These are phyloP conservation scores for Eupithecia dodoneata DNA, from an alignment of 2,888 invertebrate genomes.

Conservation along the genomic window DNA sequence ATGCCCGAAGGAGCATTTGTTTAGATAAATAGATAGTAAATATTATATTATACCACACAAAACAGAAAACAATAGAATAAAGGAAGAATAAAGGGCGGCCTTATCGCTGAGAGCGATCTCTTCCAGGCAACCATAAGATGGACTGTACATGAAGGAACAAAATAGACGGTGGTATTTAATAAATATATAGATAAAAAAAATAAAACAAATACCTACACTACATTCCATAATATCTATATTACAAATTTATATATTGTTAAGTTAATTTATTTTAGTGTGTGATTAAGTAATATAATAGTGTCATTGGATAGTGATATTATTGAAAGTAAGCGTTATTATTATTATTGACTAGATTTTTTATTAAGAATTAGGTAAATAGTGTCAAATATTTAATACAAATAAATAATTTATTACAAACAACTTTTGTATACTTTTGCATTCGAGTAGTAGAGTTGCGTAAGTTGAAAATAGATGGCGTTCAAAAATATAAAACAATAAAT, in stretches of 20 bases:
- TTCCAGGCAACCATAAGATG: too few relatives aligned
- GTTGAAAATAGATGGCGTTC: background rate
- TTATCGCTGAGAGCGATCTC: too few relatives aligned
- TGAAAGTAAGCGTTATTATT: conserved; percentile 12
- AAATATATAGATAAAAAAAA: too few relatives aligned
- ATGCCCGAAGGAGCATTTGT: conserved; percentile 78
- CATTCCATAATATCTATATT: too few relatives aligned
- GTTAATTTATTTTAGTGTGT: conserved; percentile 5
- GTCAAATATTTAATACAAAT: background rate
- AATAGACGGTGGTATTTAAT: too few relatives aligned
- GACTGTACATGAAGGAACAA: too few relatives aligned
- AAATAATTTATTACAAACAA: background rate
- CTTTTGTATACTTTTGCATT: background rate
- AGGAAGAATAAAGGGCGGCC: too few relatives aligned
- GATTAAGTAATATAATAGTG: conserved; percentile 25
- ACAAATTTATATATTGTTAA: background rate
- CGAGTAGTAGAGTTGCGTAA: background rate
- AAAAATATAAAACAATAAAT: background rate
- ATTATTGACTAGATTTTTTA: conserved; percentile 20
- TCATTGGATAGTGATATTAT: conserved; percentile 1
- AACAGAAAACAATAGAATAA: too few relatives aligned
- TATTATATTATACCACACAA: too few relatives aligned
- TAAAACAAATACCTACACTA: too few relatives aligned
- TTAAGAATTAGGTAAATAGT: background rate
- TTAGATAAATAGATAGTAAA: conserved; percentile 33